These are phyloP conservation scores for Siphonodentalium dalli DNA, from an alignment of 2,888 invertebrate species.

Conservation along the genomic window DNA sequence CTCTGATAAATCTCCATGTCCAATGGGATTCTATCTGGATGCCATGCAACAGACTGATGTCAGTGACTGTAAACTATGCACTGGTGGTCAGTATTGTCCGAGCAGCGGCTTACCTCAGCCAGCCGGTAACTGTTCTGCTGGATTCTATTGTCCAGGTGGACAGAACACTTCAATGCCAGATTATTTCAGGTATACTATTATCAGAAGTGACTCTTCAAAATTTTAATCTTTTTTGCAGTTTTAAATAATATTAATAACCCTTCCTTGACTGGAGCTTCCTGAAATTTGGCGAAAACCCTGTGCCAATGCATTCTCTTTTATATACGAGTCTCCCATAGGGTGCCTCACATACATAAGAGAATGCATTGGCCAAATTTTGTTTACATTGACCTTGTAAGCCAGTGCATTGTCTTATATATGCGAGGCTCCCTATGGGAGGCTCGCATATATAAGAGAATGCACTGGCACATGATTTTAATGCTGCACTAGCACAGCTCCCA, in stretches of 20 bases:
- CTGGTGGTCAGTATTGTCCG: slow-evolving; percentile 54
- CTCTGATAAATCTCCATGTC: slow-evolving; percentile 37
- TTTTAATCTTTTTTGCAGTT: not conserved
- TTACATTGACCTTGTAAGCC: no score
- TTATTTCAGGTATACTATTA: slow-evolving; percentile 39
- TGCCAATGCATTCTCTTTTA: no score
- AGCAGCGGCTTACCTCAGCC: slow-evolving; percentile 44
- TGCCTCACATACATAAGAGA: no score
- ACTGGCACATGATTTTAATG: no score
- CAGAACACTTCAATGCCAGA: slow-evolving; percentile 54
- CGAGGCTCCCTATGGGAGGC: no score
- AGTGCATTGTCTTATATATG: no score
- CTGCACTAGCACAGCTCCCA: no score
- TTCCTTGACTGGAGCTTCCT: no score
- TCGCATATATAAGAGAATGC: no score
- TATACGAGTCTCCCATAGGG: no score
- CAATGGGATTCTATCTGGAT: slow-evolving; percentile 51
- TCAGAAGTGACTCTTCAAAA: not conserved
- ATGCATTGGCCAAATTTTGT: no score
- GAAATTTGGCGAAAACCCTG: no score
- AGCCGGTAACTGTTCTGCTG: slow-evolving; percentile 50
- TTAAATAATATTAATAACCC: not conserved
- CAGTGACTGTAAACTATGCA: slow-evolving; percentile 51
- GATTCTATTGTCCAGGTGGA: slow-evolving; percentile 59
- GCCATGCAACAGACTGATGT: slow-evolving; percentile 42